These are phyloP conservation scores for Leucoraja erinaceus DNA, from an alignment of 2,113 vertebrate species.

Conservation along the genomic window DNA sequence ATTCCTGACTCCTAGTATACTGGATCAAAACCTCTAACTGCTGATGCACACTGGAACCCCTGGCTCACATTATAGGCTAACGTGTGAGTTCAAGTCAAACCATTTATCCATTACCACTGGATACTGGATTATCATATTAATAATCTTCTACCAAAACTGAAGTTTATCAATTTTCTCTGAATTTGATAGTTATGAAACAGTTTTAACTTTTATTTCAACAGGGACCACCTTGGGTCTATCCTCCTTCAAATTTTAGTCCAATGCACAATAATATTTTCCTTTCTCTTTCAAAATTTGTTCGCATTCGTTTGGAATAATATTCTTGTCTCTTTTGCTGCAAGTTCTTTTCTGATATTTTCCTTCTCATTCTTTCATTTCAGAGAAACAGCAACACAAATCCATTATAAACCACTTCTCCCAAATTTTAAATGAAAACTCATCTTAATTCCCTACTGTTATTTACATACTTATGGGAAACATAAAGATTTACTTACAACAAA, in stretches of 20 bases:
- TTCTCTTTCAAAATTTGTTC: neutral
- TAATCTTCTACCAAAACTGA: neutral
- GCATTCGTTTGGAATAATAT: too few relatives aligned
- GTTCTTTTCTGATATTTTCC: neutral
- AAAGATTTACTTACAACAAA: conserved; percentile 65
- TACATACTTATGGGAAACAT: too few relatives aligned
- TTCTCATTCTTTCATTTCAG: neutral
- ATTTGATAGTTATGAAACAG: neutral
- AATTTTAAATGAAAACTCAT: neutral
- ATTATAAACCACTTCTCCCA: neutral
- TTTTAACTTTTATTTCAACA: too few relatives aligned
- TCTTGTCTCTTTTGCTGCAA: neutral
- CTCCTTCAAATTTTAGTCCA: neutral
- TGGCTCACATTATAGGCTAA: too few relatives aligned
- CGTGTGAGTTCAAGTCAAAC: too few relatives aligned
- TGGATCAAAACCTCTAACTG: too few relatives aligned
- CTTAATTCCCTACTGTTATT: neutral
- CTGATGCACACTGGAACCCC: too few relatives aligned
- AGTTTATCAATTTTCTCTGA: neutral
- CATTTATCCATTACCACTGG: too few relatives aligned
- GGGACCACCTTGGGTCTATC: neutral
- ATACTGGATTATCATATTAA: neutral
- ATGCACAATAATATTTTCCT: neutral
- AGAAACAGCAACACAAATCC: neutral
- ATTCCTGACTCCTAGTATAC: too few relatives aligned